Evolutionary conservation across 2,888 invertebrate genomes (phyloP), one percentile per base, ranked within the genome.

Genomic region (Lacanobia oleracea): DNA sequence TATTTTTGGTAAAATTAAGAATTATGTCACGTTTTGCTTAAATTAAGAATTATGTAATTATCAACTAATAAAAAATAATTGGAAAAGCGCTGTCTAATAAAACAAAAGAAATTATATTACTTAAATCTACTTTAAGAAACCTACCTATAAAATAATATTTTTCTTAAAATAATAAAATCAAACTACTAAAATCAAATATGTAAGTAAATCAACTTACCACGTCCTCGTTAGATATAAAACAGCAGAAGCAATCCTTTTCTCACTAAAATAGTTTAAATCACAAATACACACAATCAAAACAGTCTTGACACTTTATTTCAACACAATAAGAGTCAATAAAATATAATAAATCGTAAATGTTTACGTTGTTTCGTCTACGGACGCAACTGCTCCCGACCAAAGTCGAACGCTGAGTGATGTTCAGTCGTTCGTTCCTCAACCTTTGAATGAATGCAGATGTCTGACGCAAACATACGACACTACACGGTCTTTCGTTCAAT

Each of bases 371-470:
- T 10, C 10, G n/a, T 53, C 14, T 14, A 7, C n/a, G 1, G 0
- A 45, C 59, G 66, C 80, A 8, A 51, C 79, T 51, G 0, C 18
- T 14, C 33, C 0, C 63, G n/a, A 53, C 66, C 23, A 50, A 16
- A 9, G 75, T 40, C 62, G 50, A 73, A 51, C 56, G 63, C 21
- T 62, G 83, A 86, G 83, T 86, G 85, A 78, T 53, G 14, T 45
- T 68, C n/a, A 1, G 14, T 27, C 48, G 48, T 48, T 48, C 59
- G 51, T 64, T 79, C 83, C 51, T 71, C 69, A 84, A 81, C 69
- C 64, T 64, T 82, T 85, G 88, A 88, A 89, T 89, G 89, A 86
- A 87, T 83, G 83, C 86, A 88, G 89, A 91, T 88, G 88, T 82
- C 80, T 77, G 57, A 63, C 56, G 57, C 33, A 51, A 77, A 67